Conservation (phyloP, 2,113 vertebrate species). For the Gymnobelideus leadbeateri region DNA sequence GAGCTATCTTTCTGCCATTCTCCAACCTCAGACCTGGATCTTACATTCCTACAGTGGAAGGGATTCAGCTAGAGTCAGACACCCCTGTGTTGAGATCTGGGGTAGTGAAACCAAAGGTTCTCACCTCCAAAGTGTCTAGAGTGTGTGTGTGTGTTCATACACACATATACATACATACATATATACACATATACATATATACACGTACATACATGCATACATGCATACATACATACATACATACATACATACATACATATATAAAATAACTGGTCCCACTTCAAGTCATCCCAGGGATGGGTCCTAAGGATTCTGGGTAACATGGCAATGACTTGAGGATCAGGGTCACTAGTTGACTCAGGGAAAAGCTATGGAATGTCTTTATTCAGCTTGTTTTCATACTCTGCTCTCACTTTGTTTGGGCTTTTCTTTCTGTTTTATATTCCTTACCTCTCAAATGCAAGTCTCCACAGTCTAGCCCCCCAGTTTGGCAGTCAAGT, state of each 20-base stretch:
- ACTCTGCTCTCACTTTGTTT: neutral
- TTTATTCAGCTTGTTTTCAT: neutral
- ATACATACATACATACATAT: too few relatives aligned
- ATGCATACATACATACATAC: too few relatives aligned
- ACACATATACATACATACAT: too few relatives aligned
- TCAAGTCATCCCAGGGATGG: neutral
- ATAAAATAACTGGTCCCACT: too few relatives aligned
- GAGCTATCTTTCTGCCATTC: neutral
- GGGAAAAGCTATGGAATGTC: neutral
- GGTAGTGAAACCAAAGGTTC: neutral
- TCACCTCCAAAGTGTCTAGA: neutral
- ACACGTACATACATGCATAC: too few relatives aligned
- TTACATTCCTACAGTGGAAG: neutral
- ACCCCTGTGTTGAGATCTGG: neutral
- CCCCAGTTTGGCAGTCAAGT: neutral
- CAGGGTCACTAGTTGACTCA: neutral
- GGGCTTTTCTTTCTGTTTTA: neutral
- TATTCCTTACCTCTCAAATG: neutral
- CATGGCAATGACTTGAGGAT: neutral
- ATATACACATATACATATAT: too few relatives aligned
- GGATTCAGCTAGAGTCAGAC: neutral
- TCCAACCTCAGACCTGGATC: neutral
- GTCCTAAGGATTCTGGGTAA: neutral
- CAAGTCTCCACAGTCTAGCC: neutral
- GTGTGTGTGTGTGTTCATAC: neutral